Conservation (phyloP, 2,113 vertebrate species). For the Gadus chalcogrammus region DNA sequence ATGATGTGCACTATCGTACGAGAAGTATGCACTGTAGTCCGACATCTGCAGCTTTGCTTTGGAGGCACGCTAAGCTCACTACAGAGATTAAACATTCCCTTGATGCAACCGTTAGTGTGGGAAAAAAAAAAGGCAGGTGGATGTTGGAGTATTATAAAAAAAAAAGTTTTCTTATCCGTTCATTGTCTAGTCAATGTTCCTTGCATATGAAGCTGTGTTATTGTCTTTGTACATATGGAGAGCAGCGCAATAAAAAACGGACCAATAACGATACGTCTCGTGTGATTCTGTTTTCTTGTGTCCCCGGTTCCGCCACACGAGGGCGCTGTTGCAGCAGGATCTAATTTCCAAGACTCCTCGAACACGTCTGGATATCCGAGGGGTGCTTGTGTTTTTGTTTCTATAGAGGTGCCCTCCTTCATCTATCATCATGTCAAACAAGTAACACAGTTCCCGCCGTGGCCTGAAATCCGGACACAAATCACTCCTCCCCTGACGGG, state of each 20-base stretch:
- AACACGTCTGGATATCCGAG: not conserved
- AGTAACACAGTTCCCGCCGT: constrained; percentile 36
- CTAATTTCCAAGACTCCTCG: not conserved
- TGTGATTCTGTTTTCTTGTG: not conserved
- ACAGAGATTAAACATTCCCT: constrained; percentile 11
- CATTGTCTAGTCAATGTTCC: constrained; percentile 45
- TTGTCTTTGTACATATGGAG: constrained; percentile 56
- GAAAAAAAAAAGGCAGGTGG: not conserved
- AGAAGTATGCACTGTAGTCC: constrained; percentile 19
- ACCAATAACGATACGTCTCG: constrained; percentile 18
- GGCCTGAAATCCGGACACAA: constrained; percentile 49
- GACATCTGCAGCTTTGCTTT: constrained; percentile 35
- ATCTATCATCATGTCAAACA: constrained; percentile 58
- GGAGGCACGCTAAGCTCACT: constrained; percentile 4
- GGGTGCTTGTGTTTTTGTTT: not conserved
- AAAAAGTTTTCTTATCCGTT: constrained; percentile 16
- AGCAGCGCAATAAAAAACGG: constrained; percentile 55
- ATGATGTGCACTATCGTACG: constrained; percentile 9
- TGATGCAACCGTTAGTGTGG: constrained; percentile 19
- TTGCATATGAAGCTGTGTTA: constrained; percentile 45
- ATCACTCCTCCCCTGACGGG: constrained; percentile 48
- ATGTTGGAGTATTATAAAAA: constrained; percentile 5
- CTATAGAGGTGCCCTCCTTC: constrained; percentile 16
- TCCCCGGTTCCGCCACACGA: constrained; percentile 32
- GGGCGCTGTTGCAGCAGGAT: constrained; percentile 39